Evolutionary conservation across 2,888 invertebrate species (phyloP).

Genomic region (Drosophila ezoana): DNA sequence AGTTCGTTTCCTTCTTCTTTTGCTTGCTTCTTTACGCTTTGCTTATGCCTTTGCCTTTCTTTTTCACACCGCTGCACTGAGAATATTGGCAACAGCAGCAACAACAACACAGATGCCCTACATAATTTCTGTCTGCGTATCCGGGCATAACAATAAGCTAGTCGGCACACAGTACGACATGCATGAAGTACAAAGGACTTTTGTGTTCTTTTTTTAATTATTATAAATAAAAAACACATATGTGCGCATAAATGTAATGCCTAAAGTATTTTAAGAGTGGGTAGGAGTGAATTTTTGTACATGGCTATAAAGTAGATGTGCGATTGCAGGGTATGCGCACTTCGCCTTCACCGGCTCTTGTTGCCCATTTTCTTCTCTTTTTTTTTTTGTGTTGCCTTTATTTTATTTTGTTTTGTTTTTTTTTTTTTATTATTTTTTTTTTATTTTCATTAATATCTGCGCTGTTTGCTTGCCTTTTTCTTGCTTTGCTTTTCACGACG

Average conservation of each 20-base stretch:
- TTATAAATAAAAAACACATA: neutral
- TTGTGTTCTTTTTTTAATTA: too few relatives aligned
- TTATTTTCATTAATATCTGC: conserved; percentile 78
- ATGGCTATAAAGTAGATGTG: neutral
- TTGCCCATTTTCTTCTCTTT: conserved; percentile 65
- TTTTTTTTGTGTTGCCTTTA: conserved; percentile 57
- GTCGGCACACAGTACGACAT: neutral
- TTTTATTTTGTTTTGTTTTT: conserved; percentile 46
- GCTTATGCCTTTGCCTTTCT: conserved; percentile 58
- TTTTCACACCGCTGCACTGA: conserved; percentile 66
- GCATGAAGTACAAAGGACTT: neutral
- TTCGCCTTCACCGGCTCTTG: conserved; percentile 18
- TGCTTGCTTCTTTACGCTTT: conserved; percentile 61
- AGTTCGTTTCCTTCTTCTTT: conserved; percentile 65
- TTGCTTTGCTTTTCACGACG: conserved; percentile 64
- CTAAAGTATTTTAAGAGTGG: too few relatives aligned
- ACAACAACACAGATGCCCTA: conserved; percentile 62
- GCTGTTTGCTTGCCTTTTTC: conserved; percentile 68
- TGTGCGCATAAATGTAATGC: neutral
- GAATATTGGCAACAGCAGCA: conserved; percentile 67
- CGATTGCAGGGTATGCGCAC: conserved; percentile 49
- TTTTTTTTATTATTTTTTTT: conserved; percentile 33
- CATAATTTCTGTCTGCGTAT: conserved; percentile 70
- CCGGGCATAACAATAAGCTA: conserved; percentile 37
- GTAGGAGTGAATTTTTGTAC: too few relatives aligned